Evolutionary conservation across 2,797 vertebrate genomes (phyloP).

Genomic region (Neosilurus hyrtlii): DNA sequence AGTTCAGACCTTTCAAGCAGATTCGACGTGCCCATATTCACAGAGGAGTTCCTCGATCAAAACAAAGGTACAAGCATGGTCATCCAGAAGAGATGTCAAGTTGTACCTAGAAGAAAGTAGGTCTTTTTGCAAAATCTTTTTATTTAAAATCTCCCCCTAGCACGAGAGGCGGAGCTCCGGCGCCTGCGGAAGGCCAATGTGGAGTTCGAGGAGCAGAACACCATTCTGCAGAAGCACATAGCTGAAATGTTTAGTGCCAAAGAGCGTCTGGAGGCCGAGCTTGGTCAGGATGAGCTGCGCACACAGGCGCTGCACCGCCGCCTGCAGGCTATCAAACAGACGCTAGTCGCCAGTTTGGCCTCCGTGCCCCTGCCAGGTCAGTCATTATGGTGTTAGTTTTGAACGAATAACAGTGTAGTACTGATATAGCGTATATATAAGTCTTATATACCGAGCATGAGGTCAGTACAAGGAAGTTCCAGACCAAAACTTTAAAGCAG

Average conservation of each 20-base stretch:
- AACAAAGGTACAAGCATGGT: constrained; percentile 84
- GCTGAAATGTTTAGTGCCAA: constrained; percentile 95
- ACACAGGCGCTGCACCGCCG: constrained; percentile 91
- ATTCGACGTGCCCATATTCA: constrained; percentile 96
- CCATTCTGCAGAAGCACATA: constrained; percentile 91
- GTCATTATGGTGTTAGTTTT: constrained; percentile 18
- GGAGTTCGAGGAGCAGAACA: constrained; percentile 96
- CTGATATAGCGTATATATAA: background rate
- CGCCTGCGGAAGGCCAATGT: constrained; percentile 93
- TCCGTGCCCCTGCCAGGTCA: constrained; percentile 90
- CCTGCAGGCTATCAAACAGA: constrained; percentile 88
- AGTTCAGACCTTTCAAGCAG: constrained; percentile 75
- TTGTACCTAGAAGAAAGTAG: background rate
- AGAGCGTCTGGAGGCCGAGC: constrained; percentile 92
- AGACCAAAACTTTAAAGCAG: too few species aligned
- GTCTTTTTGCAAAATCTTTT: background rate
- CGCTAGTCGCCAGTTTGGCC: constrained; percentile 85
- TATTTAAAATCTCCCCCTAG: constrained; percentile 64
- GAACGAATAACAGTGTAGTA: background rate
- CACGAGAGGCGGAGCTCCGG: constrained; percentile 91
- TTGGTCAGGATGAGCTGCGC: constrained; percentile 88
- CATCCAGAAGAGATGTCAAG: background rate
- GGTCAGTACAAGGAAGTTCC: too few species aligned
- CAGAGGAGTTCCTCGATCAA: constrained; percentile 97
- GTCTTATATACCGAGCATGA: too few species aligned